phyloP scores from a whole-genome alignment of 2,113 vertebrate species.

The Pycnonotus jocosus region DNA sequence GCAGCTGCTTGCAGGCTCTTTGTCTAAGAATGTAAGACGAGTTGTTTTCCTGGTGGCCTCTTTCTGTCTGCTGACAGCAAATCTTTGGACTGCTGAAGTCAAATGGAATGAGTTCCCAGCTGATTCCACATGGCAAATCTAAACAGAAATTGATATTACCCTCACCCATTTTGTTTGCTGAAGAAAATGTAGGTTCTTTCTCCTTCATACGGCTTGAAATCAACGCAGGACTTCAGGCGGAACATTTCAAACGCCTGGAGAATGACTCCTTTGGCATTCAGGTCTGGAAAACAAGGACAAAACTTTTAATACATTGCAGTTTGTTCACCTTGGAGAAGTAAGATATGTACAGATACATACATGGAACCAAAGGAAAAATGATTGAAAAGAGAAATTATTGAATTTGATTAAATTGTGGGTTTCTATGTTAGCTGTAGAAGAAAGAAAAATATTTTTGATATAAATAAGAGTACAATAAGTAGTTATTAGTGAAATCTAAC shows the following conservation, averaged over 20 bases:
- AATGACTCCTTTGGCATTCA: slow-evolving; percentile 87
- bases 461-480: background rate
- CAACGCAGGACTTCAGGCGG: slow-evolving; percentile 87
- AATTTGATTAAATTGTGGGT: background rate
- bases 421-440: background rate
- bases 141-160: background rate
- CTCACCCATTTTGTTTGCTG: slow-evolving; percentile 80
- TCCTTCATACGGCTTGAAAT: slow-evolving; percentile 93
- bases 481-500: background rate
- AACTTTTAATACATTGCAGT: background rate
- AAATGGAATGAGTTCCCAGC: background rate
- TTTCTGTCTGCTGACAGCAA: background rate
- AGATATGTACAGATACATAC: background rate
- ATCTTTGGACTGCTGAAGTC: background rate
- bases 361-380: background rate
- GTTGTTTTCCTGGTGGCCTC: background rate
- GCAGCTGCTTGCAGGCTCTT: background rate
- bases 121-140: background rate
- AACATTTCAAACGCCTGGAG: slow-evolving; percentile 89
- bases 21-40: background rate
- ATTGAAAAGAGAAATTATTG: background rate
- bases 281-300: slow-evolving; percentile 47
- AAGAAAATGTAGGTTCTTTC: slow-evolving; percentile 84
- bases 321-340: background rate
- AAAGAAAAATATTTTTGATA: background rate